Base-by-base conservation (phyloP, 1,140 invertebrate species). In the Bombus vancouverensis region DNA sequence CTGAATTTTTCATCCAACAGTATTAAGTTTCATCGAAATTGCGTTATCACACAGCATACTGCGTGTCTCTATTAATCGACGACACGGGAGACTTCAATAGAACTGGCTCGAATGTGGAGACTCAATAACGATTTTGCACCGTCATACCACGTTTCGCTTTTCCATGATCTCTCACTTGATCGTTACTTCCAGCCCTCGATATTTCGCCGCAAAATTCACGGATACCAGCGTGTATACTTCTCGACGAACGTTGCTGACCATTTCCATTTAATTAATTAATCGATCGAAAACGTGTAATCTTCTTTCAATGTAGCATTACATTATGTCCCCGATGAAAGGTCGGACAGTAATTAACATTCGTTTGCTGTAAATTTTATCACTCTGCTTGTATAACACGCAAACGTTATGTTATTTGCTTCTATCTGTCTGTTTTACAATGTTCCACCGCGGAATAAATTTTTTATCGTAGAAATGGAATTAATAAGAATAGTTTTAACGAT, bases 141-240 rank as follows among this genome's bases (percentile, higher is more conserved):
- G 83, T 93, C 92, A 93, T 89, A 87, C 89, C 65, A 93, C 79
- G 85, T 92, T 89, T 88, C 89, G 65, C 42, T 92, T 91, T 91
- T 88, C 18, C 71, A 6, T 62, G 79, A 87, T 77, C 74, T 87
- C 62, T 89, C 74, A 87, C 32, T 89, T 87, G 68, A 86, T 86
- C 72, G 53, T 85, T 78, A 83, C 73, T 62, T 62, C 82, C 76
- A 39, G 25, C 13, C 42, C 42, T 72, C 57, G 57, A 83, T 57
- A 37, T 59, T 28, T 71, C 34, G 34, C 59, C 77, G 37, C 57
- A 39, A 62, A 59, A 39, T 77, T 77, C 57, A 62, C 57, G 57
- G 47, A 59, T 22, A 77, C 75, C 15, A 44, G 3, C 13, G 28
- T 72, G 44, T 39, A 18, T 15, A 22, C n/a, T 47, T 65, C 79